A percentile compares a stretch with the other conserved stretches of the same genome.
Evolutionary conservation across 2,888 invertebrate species (phyloP).

Genomic region (Leucophora obtusa): DNA sequence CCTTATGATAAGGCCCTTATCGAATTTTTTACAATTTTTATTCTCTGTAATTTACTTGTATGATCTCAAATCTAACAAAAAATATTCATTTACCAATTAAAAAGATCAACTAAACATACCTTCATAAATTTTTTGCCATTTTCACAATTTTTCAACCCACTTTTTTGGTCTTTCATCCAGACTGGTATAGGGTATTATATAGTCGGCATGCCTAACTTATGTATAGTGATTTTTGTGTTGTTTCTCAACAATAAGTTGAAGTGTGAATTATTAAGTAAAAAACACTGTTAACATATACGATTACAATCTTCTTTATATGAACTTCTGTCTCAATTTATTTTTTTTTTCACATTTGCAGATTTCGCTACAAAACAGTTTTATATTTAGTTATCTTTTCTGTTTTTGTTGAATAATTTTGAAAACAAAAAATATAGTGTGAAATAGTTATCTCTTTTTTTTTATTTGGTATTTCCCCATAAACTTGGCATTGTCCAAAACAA

Average conservation of each 20-base stretch:
- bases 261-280: conserved; percentile 52
- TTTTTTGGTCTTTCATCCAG: too few species aligned
- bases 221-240: too few species aligned
- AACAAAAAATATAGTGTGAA: conserved; percentile 51
- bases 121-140: too few species aligned
- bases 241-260: conserved; percentile 24
- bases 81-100: too few species aligned
- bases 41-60: too few species aligned
- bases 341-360: conserved; percentile 27
- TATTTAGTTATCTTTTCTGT: conserved; percentile 12
- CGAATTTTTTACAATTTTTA: too few species aligned
- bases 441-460: conserved; percentile 42
- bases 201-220: too few species aligned
- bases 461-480: conserved; percentile 39
- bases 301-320: conserved; percentile 32
- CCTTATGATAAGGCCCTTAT: too few species aligned
- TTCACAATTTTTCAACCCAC: too few species aligned
- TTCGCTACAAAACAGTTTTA: conserved; percentile 19
- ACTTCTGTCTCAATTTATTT: conserved; percentile 7
- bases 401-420: conserved; percentile 2
- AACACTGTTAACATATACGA: conserved; percentile 53
- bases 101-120: too few species aligned
- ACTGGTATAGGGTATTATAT: too few species aligned
- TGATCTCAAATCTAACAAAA: too few species aligned
- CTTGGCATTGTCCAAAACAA: conserved; percentile 55